phyloP scores from a whole-genome alignment of 2,888 invertebrate species.

The Drosophila ochracea region DNA sequence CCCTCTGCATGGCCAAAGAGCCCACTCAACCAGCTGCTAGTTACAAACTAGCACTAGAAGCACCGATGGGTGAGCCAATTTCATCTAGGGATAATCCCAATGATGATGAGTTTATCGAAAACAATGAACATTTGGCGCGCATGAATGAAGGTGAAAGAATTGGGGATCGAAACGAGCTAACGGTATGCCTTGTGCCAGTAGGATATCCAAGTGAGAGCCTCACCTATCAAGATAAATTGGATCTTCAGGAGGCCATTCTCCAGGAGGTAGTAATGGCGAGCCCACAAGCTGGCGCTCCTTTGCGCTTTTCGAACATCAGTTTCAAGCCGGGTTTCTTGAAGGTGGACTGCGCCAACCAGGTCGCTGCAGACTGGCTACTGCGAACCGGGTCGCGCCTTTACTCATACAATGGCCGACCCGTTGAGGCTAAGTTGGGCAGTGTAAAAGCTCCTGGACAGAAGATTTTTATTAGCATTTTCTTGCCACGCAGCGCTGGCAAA shows the following conservation, averaged over 20 bases:
- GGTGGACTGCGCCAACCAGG: constrained; percentile 24
- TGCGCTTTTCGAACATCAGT: constrained; percentile 23
- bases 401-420: constrained; percentile 23
- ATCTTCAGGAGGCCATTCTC: constrained; percentile 45
- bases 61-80: not conserved
- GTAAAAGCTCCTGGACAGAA: not conserved
- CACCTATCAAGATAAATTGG: constrained; percentile 13
- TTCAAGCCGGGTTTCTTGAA: constrained; percentile 20
- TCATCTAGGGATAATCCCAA: not conserved
- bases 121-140: not conserved
- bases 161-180: not conserved
- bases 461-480: not conserved
- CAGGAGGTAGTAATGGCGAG: constrained; percentile 26
- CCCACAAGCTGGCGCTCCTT: constrained; percentile 1
- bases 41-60: not conserved
- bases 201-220: constrained; percentile 28
- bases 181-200: constrained; percentile 13
- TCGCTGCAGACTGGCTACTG: constrained; percentile 36
- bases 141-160: no score
- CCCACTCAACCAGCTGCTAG: constrained; percentile 34
- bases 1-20: constrained; percentile 33
- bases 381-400: not conserved
- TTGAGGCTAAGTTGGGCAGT: constrained; percentile 10
- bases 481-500: constrained; percentile 14
- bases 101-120: not conserved